Percentiles rank a stretch among this genome's conserved stretches.
Evolutionary conservation across 2,797 vertebrate species (phyloP).

Genomic region (Notolabrus celidotus): DNA sequence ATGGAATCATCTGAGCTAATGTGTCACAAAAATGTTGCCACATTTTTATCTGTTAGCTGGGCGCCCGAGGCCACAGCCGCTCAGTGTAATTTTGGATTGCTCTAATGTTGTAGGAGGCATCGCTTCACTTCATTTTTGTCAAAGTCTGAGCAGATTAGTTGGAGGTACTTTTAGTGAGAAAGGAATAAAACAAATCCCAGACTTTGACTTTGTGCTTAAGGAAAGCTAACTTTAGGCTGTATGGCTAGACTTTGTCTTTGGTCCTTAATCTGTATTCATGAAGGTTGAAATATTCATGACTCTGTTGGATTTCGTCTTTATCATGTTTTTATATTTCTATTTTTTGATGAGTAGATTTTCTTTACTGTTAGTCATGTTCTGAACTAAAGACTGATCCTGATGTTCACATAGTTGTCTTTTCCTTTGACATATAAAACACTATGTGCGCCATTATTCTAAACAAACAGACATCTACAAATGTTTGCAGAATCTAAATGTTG

Average conservation of each 20-base stretch:
- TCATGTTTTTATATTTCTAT: slow-evolving; percentile 8
- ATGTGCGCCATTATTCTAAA: too few relatives aligned
- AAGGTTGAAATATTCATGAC: slow-evolving; percentile 42
- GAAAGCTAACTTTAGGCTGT: slow-evolving; percentile 13
- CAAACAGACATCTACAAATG: too few relatives aligned
- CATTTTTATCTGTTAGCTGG: slow-evolving; percentile 48
- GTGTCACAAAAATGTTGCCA: slow-evolving; percentile 61
- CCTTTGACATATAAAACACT: too few relatives aligned
- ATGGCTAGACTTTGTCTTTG: slow-evolving; percentile 22
- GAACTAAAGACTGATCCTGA: too few relatives aligned
- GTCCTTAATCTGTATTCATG: slow-evolving; percentile 38
- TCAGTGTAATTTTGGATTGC: slow-evolving; percentile 38
- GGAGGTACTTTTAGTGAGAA: slow-evolving; percentile 11
- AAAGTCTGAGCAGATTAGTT: slow-evolving; percentile 43
- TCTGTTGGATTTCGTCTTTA: neutral
- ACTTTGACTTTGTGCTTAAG: slow-evolving; percentile 22
- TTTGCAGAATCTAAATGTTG: too few relatives aligned
- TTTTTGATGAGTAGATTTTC: slow-evolving; percentile 8
- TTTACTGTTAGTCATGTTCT: neutral
- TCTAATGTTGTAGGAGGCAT: slow-evolving; percentile 47
- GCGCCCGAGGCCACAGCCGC: slow-evolving; percentile 33
- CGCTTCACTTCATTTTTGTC: slow-evolving; percentile 42
- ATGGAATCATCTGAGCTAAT: slow-evolving; percentile 63
- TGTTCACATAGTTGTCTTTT: too few relatives aligned
- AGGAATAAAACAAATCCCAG: slow-evolving; percentile 12